Conservation (phyloP, 2,797 vertebrate species). For the Adrianichthys oophorus region DNA sequence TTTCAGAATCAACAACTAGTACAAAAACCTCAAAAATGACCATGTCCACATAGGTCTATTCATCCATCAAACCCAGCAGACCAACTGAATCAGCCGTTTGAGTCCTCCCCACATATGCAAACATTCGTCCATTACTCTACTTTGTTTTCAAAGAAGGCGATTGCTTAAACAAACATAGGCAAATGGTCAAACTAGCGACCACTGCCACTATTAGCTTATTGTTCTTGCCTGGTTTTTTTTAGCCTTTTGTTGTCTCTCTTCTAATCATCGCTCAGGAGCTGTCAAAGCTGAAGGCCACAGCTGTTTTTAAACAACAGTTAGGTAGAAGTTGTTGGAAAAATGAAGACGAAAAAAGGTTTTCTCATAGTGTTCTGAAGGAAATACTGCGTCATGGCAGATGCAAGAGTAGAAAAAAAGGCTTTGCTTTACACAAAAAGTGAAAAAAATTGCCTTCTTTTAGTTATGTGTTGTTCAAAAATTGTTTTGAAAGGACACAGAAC, state of each 20-base stretch:
- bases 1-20: neutral
- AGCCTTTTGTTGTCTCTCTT: neutral
- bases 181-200: slow-evolving; percentile 57
- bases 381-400: too few relatives aligned
- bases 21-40: neutral
- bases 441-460: too few relatives aligned
- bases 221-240: neutral
- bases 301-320: neutral
- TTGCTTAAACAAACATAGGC: slow-evolving; percentile 71
- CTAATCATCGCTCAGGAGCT: neutral
- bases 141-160: slow-evolving; percentile 65
- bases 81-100: slow-evolving; percentile 65
- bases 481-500: too few relatives aligned
- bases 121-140: slow-evolving; percentile 61
- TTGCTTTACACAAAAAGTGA: too few relatives aligned
- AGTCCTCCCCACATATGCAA: slow-evolving; percentile 70
- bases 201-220: slow-evolving; percentile 6
- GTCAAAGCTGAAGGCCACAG: slow-evolving; percentile 4
- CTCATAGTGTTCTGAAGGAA: too few relatives aligned
- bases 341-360: too few relatives aligned
- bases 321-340: too few relatives aligned
- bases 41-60: slow-evolving; percentile 7
- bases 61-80: slow-evolving; percentile 22
- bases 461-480: too few relatives aligned
- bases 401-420: too few relatives aligned